Evolutionary conservation across 2,797 vertebrate genomes (phyloP), one percentile per base, ranked within the genome.

Genomic region (Poeciliopsis turneri): DNA sequence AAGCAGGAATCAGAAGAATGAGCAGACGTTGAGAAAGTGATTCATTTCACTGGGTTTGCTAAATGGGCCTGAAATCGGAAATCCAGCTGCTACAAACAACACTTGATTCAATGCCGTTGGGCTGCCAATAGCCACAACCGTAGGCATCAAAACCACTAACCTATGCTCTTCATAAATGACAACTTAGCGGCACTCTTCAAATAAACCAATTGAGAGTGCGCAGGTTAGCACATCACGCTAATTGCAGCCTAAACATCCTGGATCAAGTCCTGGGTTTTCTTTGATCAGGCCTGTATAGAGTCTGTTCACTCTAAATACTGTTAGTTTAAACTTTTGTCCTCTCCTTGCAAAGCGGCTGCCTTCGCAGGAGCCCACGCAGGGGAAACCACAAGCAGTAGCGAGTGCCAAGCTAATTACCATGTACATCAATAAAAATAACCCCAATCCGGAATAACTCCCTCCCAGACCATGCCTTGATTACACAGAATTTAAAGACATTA

Each of bases 381-480:
- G 87, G 86, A 94, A 95, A 95, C 94, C 95, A 92, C 94, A 95
- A 87, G 93, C 93, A 91, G 91, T 88, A 84, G 87, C 80, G 81
- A 87, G 92, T 95, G 94, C 93, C 93, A 92, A 94, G 93, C 93
- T 95, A 96, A 96, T 96, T 95, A 95, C 92, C 85, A 87, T 94
- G 94, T 92, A 93, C 93, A 95, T 95, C 95, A 95, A 95, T 95
- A 96, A 95, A 96, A 95, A 95, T 95, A 95, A 95, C 93, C 93
- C 92, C 91, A 90, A 90, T 92, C 92, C 90, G 86, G 94, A 95
- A 94, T 93, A 80, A 87, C 88, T 94, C 85, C 84, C 84, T 90
- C 92, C 92, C 91, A 93, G 88, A 88, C 93, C 88, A 87, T 74
- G 88, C 78, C 91, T 92, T 94, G 93, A 95, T 95, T 95, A 92